Percentiles rank a stretch among this genome's conserved stretches.
Evolutionary conservation across 2,888 invertebrate species (phyloP).

Genomic region (Lypha dubia): DNA sequence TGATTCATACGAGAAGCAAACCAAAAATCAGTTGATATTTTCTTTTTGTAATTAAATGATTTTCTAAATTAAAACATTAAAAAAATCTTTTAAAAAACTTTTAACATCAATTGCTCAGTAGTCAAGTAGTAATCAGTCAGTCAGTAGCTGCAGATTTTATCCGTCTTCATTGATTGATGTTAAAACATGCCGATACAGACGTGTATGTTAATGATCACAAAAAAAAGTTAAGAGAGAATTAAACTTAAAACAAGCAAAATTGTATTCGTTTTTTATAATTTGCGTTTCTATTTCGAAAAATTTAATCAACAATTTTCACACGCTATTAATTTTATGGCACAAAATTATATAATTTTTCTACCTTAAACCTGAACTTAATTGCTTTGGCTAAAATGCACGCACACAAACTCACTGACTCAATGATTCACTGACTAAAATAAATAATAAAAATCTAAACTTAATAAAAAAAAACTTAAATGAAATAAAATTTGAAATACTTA

Average conservation of each 20-base stretch:
- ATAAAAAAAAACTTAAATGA: too few species aligned
- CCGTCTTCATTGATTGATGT: constrained; percentile 37
- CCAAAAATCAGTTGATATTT: too few species aligned
- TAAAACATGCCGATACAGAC: constrained; percentile 40
- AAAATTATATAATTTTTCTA: constrained; percentile 15
- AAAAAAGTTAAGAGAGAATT: not conserved
- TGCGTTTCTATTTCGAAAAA: constrained; percentile 30
- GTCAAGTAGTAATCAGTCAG: not conserved
- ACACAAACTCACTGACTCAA: not conserved
- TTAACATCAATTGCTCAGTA: not conserved
- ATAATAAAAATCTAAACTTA: constrained; percentile 50
- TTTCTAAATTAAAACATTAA: not conserved
- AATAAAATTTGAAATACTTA: constrained; percentile 51
- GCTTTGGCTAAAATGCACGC: not conserved
- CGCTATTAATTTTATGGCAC: constrained; percentile 67
- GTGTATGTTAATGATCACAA: constrained; percentile 27
- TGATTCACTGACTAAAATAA: not conserved
- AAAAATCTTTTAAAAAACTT: not conserved
- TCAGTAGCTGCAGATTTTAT: constrained; percentile 40
- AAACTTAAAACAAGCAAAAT: not conserved
- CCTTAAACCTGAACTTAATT: constrained; percentile 53
- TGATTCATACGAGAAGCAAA: too few species aligned
- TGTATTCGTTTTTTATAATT: constrained; percentile 28
- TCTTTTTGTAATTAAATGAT: too few species aligned
- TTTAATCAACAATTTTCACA: constrained; percentile 65